Evolutionary conservation across 1,140 invertebrate species (phyloP).

Genomic region (Brachionus paranguensis): DNA sequence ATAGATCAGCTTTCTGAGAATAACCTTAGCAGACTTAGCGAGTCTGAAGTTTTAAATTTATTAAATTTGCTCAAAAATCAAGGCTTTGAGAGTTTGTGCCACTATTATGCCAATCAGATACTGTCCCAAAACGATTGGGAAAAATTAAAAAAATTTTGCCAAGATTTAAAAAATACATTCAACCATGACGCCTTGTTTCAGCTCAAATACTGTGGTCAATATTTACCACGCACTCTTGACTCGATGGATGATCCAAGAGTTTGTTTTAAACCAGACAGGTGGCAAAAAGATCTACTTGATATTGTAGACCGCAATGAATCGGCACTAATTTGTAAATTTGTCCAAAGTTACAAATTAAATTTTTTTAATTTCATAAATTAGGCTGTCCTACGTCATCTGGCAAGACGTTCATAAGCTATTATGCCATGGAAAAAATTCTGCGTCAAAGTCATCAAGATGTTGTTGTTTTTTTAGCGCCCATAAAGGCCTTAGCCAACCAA

Average conservation of each 20-base stretch:
- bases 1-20: background rate
- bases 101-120: background rate
- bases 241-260: background rate
- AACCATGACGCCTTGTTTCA: conserved; percentile 2
- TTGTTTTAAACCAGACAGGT: background rate
- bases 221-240: background rate
- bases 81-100: conserved; percentile 3
- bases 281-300: conserved; percentile 5
- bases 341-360: background rate
- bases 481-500: background rate
- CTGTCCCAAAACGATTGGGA: background rate
- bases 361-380: background rate
- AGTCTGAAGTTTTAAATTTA: background rate
- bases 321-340: background rate
- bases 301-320: conserved; percentile 10
- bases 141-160: background rate
- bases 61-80: background rate
- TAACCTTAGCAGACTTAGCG: background rate
- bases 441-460: background rate
- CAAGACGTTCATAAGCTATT: background rate
- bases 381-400: conserved; percentile 16
- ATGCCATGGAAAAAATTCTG: background rate
- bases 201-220: background rate
- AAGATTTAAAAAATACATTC: background rate
- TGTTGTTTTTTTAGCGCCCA: background rate